Evolutionary conservation across 2,797 vertebrate genomes (phyloP).

Genomic region (Oreochromis mossambicus): DNA sequence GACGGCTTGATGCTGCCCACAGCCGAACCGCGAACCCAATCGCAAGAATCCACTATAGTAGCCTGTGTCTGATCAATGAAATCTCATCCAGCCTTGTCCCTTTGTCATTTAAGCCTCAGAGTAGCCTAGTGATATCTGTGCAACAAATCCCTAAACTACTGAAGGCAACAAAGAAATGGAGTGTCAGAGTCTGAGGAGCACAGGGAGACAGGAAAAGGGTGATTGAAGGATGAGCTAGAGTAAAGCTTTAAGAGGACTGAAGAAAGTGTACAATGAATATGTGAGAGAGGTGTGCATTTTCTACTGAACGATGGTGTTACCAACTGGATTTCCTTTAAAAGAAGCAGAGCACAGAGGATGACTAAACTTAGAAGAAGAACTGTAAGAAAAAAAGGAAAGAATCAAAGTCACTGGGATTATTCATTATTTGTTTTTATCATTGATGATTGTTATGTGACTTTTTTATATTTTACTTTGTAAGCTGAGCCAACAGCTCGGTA

Average conservation of each 20-base stretch:
- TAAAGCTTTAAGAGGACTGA: background rate
- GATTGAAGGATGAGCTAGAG: background rate
- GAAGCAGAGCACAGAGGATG: background rate
- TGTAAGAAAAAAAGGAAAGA: background rate
- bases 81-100: conserved; percentile 15
- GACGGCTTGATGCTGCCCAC: background rate
- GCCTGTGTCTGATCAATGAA: conserved; percentile 29
- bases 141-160: conserved; percentile 9
- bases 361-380: background rate
- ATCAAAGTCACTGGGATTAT: background rate
- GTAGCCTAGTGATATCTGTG: background rate
- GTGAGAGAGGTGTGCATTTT: background rate
- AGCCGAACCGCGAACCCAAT: background rate
- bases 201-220: background rate
- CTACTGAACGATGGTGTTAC: background rate
- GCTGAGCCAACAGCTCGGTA: background rate
- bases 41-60: conserved; percentile 2
- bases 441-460: background rate
- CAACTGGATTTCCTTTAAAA: background rate
- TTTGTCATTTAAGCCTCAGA: background rate
- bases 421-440: background rate
- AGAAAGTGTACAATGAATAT: background rate
- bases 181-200: background rate
- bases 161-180: background rate
- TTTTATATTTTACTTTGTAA: background rate